These are phyloP conservation scores for Cyrtodaria siliqua DNA, from an alignment of 2,888 invertebrate genomes.

Conservation along the genomic window DNA sequence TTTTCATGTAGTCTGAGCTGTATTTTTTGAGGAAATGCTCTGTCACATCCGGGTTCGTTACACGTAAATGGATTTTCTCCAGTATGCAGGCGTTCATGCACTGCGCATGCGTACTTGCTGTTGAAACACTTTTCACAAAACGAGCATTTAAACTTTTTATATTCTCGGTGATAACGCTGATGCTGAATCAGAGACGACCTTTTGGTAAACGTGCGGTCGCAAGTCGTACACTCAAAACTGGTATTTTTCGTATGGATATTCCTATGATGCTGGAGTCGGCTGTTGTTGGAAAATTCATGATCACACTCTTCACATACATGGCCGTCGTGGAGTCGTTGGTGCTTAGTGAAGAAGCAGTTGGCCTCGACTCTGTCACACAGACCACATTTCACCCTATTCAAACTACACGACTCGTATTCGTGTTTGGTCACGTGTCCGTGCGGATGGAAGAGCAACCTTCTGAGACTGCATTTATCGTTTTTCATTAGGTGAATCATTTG, in stretches of 20 bases:
- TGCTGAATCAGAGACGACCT: constrained; percentile 59
- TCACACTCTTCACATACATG: constrained; percentile 51
- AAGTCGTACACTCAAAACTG: constrained; percentile 48
- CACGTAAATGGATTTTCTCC: constrained; percentile 60
- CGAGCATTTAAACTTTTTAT: constrained; percentile 45
- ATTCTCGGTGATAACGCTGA: constrained; percentile 58
- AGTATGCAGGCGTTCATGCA: constrained; percentile 60
- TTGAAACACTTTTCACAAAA: constrained; percentile 57
- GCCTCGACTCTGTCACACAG: constrained; percentile 56
- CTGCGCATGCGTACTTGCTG: constrained; percentile 59
- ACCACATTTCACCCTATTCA: constrained; percentile 32
- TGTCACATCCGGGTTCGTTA: constrained; percentile 52
- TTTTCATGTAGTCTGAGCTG: constrained; percentile 49
- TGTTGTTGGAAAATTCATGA: constrained; percentile 58
- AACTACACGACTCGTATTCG: too few species aligned
- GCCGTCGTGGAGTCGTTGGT: constrained; percentile 56
- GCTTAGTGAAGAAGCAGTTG: constrained; percentile 58
- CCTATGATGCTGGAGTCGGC: constrained; percentile 57
- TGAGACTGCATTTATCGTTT: constrained; percentile 31
- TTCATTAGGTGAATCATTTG: constrained; percentile 27
- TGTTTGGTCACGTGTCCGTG: constrained; percentile 49
- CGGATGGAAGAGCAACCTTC: constrained; percentile 22
- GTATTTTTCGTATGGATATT: constrained; percentile 45
- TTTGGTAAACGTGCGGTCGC: constrained; percentile 54
- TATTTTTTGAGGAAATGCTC: constrained; percentile 57